Conservation (phyloP, 2,797 vertebrate species). For the Harpagifer antarcticus region DNA sequence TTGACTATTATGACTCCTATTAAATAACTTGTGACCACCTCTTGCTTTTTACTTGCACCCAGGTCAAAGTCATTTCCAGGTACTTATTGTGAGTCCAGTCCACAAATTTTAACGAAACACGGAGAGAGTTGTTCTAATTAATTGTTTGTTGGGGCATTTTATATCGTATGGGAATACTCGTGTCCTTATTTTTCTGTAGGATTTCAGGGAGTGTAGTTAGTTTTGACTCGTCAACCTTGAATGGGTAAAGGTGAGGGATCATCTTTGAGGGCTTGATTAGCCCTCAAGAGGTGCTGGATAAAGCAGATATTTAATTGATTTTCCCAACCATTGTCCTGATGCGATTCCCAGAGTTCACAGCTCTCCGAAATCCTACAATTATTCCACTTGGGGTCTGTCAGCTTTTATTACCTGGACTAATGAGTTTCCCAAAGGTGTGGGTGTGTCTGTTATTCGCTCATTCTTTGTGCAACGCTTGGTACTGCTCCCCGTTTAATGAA, state of each 20-base stretch:
- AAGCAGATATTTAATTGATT: constrained; percentile 74
- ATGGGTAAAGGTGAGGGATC: constrained; percentile 50
- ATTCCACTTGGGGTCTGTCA: constrained; percentile 53
- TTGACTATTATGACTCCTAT: constrained; percentile 51
- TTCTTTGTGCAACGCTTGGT: constrained; percentile 38
- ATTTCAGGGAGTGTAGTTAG: constrained; percentile 46
- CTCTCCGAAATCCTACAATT: constrained; percentile 71
- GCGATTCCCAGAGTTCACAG: constrained; percentile 70
- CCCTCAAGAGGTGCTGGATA: constrained; percentile 64
- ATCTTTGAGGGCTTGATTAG: constrained; percentile 72
- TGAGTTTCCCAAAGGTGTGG: constrained; percentile 73
- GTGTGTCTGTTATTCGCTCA: constrained; percentile 53
- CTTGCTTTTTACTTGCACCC: constrained; percentile 11
- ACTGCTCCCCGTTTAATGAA: constrained; percentile 64
- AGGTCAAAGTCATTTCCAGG: constrained; percentile 33
- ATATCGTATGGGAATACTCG: constrained; percentile 50
- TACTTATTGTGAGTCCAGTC: constrained; percentile 25
- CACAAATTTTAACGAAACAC: neutral
- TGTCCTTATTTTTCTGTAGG: constrained; percentile 40
- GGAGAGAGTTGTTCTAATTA: constrained; percentile 2
- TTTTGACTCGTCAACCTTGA: constrained; percentile 68
- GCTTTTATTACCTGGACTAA: constrained; percentile 65
- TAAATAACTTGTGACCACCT: constrained; percentile 51
- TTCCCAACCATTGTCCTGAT: constrained; percentile 44
- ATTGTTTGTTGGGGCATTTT: constrained; percentile 29